These are phyloP conservation scores for Poicephalus gulielmi DNA, from an alignment of 2,113 vertebrate genomes.

Conservation along the genomic window DNA sequence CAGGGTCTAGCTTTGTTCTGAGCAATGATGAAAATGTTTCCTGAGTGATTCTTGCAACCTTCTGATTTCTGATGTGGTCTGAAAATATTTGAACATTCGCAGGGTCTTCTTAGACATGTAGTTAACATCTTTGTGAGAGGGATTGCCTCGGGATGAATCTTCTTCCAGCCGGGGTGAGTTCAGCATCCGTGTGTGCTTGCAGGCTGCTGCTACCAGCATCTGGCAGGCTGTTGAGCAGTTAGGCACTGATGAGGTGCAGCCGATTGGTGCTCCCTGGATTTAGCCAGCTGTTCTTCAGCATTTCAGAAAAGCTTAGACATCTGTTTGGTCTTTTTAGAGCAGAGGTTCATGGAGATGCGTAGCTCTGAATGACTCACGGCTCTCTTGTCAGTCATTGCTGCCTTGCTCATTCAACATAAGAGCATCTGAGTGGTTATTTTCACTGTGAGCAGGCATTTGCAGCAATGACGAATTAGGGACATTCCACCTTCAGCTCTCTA, in stretches of 20 bases:
- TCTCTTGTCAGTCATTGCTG: not conserved
- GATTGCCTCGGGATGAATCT: not conserved
- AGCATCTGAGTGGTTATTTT: not conserved
- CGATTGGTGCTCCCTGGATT: not conserved
- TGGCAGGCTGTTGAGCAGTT: slow-evolving; percentile 2
- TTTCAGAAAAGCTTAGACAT: slow-evolving; percentile 33
- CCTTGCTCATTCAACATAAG: not conserved
- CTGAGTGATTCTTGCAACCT: not conserved
- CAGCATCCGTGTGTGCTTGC: accelerated
- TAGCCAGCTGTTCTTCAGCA: slow-evolving; percentile 38
- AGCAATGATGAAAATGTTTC: not conserved
- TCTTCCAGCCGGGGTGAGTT: not conserved
- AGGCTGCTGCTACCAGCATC: not conserved
- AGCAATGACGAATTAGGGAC: not conserved
- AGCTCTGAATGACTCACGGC: not conserved
- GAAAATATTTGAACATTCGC: not conserved
- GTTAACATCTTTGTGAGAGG: not conserved
- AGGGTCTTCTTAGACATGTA: not conserved
- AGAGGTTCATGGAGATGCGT: accelerated
- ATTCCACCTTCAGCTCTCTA: not conserved
- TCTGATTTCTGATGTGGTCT: not conserved
- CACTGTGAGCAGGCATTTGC: not conserved
- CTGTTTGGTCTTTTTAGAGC: slow-evolving; percentile 26
- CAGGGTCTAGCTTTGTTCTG: not conserved
- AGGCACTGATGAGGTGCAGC: not conserved